Base-by-base conservation (phyloP, 2,113 vertebrate genomes). In the Oncorhynchus keta region DNA sequence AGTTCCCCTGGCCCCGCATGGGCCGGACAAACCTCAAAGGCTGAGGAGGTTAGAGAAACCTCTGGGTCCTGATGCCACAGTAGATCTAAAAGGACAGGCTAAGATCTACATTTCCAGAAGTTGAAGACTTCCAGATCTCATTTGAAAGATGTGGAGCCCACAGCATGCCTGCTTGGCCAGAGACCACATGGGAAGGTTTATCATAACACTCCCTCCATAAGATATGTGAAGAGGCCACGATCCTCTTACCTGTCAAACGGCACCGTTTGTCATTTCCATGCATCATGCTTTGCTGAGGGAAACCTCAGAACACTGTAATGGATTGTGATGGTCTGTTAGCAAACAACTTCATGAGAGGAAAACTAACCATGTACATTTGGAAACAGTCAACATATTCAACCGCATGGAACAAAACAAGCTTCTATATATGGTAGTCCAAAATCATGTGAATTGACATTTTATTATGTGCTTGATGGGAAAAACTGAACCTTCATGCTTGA, bases 271-370 rank as follows among this genome's bases (percentile, higher is more conserved):
- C 68, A 79, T 85, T 71, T 48, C 73, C 64, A 45, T 45, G 8
- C 39, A 66, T 74, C 69, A 70, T 67, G 32, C 48, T 74, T 30
- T 39, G 62, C 48, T 51, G 59, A 55, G 45, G 51, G 30, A 69
- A 71, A 74, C 61, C 45, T 70, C 66, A 45, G 64, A 70, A 71
- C 72, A 74, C 62, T 77, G 72, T 76, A 79, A 79, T 76, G 59
- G 57, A 76, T 73, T 1, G 9, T 72, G 81, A 78, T 77, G 76
- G 72, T 80, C 80, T 83, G 68, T 79, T 83, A 74, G 64, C 71
- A 72, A 70, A 83, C 55, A 73, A 72, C 57, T 76, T 75, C 61
- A 26, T 12, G 35, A 32, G 70, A 49, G 48, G 65, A 28, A 48
- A 71, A 59, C 67, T 55, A 55, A 70, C 68, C 11, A 39, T 57